Evolutionary conservation across 1,140 invertebrate genomes (phyloP).

Genomic region (Drosophila aff.): DNA sequence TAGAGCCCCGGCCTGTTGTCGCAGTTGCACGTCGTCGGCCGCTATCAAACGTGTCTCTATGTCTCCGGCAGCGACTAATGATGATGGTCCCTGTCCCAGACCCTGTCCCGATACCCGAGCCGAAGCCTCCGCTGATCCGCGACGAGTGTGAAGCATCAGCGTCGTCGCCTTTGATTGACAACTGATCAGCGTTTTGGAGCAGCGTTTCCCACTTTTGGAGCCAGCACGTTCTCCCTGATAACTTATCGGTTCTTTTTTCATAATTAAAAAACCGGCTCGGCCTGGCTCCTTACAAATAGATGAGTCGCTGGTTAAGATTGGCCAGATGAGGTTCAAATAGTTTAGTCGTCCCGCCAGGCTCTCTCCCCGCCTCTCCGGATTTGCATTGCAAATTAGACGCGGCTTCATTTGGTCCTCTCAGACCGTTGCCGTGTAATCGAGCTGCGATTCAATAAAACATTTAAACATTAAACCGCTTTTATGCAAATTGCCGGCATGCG

Average conservation of each 20-base stretch:
- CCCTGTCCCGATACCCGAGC: slow-evolving; percentile 1
- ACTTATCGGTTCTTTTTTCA: slow-evolving; percentile 57
- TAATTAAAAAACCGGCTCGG: slow-evolving; percentile 79
- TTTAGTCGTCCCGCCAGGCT: slow-evolving; percentile 17
- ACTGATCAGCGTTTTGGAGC: slow-evolving; percentile 73
- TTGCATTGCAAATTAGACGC: slow-evolving; percentile 77
- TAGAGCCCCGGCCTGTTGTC: slow-evolving; percentile 46
- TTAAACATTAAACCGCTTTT: slow-evolving; percentile 84
- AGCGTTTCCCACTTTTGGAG: slow-evolving; percentile 57
- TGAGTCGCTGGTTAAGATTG: slow-evolving; percentile 36
- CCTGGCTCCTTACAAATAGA: slow-evolving; percentile 59
- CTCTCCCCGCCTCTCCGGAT: slow-evolving; percentile 22
- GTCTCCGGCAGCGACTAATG: slow-evolving; percentile 75
- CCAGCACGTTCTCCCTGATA: slow-evolving; percentile 61
- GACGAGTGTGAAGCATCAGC: slow-evolving; percentile 76
- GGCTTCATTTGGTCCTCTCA: slow-evolving; percentile 32
- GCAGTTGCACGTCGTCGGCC: slow-evolving; percentile 43
- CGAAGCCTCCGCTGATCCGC: slow-evolving; percentile 2
- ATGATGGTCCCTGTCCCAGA: slow-evolving; percentile 58
- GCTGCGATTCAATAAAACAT: slow-evolving; percentile 80
- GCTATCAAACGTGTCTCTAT: slow-evolving; percentile 76
- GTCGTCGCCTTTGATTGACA: slow-evolving; percentile 78
- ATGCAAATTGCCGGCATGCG: slow-evolving; percentile 82
- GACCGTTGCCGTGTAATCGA: slow-evolving; percentile 58
- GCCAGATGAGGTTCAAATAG: slow-evolving; percentile 51